Conservation (phyloP, 2,888 invertebrate genomes). For the Eupsilia transversa region DNA sequence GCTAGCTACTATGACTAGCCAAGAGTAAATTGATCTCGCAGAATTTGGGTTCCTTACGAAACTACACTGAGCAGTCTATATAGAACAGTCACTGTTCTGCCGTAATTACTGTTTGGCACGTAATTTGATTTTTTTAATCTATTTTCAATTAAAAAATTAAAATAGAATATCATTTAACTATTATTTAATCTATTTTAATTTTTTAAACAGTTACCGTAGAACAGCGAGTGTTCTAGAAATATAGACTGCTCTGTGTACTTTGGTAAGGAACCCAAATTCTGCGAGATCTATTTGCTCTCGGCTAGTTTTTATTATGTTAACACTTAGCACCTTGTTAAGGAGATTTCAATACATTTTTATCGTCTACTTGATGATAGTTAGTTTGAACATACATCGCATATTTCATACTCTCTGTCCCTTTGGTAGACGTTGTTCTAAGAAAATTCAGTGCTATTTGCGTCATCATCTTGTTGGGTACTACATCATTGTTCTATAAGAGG, state of each 20-base stretch:
- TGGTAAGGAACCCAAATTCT: not conserved
- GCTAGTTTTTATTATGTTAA: not conserved
- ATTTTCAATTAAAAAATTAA: too few relatives aligned
- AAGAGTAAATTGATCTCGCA: too few relatives aligned
- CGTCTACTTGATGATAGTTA: not conserved
- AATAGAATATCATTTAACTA: too few relatives aligned
- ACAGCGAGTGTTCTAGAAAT: too few relatives aligned
- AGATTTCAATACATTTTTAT: not conserved
- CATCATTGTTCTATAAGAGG: conserved; percentile 39
- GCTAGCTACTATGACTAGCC: too few relatives aligned
- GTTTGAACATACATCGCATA: not conserved
- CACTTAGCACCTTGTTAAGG: not conserved
- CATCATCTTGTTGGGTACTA: conserved; percentile 29
- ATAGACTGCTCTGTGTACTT: not conserved
- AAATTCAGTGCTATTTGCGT: conserved; percentile 37
- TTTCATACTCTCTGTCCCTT: conserved; percentile 34
- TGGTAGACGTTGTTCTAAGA: conserved; percentile 14
- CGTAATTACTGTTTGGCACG: too few relatives aligned
- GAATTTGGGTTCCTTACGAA: too few relatives aligned
- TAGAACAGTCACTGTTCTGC: too few relatives aligned
- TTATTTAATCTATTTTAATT: too few relatives aligned
- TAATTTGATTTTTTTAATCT: too few relatives aligned
- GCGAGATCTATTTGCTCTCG: not conserved
- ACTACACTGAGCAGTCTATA: too few relatives aligned
- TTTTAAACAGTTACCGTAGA: not conserved